Evolutionary conservation across 2,113 vertebrate genomes (phyloP).

Genomic region (Hemicordylus capensis): DNA sequence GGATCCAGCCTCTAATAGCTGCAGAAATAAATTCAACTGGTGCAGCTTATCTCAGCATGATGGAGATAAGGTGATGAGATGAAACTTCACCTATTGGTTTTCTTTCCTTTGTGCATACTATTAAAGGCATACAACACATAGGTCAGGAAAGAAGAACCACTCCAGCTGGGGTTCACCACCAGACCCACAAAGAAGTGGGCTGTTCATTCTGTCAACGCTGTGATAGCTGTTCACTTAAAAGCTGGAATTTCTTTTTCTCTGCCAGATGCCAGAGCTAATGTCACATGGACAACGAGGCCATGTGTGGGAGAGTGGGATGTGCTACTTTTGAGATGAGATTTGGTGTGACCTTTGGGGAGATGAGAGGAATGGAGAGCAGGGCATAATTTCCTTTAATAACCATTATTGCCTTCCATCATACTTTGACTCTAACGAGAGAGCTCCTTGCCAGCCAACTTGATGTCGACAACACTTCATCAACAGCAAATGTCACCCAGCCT

Average conservation of each 20-base stretch:
- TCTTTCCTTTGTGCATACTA: not conserved
- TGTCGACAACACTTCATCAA: constrained; percentile 77
- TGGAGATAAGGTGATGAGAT: not conserved
- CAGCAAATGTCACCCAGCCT: constrained; percentile 70
- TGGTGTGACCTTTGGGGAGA: not conserved
- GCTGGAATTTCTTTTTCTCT: not conserved
- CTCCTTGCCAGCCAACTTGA: not conserved
- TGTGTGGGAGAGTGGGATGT: too few relatives aligned
- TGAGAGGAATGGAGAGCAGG: not conserved
- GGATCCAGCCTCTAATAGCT: too few relatives aligned
- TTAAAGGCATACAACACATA: not conserved
- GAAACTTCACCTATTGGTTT: not conserved
- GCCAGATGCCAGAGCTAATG: too few relatives aligned
- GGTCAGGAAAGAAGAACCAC: not conserved
- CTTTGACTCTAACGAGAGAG: not conserved
- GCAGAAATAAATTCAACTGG: not conserved
- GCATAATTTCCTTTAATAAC: not conserved
- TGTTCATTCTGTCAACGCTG: not conserved
- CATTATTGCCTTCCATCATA: not conserved
- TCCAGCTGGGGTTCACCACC: not conserved
- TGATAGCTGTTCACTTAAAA: too few relatives aligned
- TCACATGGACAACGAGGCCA: not conserved
- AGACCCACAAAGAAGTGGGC: not conserved
- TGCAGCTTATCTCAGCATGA: not conserved
- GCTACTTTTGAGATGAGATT: not conserved